Evolutionary conservation across 2,113 vertebrate genomes (phyloP).

Genomic region (Telmatochromis bifrenatus): DNA sequence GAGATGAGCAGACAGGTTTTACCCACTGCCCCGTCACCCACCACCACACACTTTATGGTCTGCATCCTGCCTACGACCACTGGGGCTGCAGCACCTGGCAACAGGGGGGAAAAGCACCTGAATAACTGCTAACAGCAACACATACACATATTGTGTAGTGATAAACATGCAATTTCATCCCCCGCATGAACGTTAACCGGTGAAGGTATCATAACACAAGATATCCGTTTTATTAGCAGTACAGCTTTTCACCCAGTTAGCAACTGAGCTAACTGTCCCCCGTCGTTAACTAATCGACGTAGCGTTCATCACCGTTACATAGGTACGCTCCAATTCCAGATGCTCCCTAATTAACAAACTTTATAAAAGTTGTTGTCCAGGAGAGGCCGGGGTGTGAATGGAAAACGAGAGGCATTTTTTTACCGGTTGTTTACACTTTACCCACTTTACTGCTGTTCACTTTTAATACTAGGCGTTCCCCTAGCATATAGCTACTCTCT

Average conservation of each 20-base stretch:
- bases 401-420: background rate
- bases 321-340: background rate
- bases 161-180: background rate
- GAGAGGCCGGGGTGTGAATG: background rate
- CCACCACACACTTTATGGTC: constrained; percentile 93
- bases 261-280: constrained; percentile 30
- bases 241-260: background rate
- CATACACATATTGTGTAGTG: background rate
- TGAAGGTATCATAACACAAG: background rate
- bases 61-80: constrained; percentile 85
- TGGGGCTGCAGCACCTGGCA: constrained; percentile 69
- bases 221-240: background rate
- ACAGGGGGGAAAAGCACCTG: constrained; percentile 3
- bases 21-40: constrained; percentile 91
- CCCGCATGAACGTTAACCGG: background rate
- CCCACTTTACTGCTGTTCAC: background rate
- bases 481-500: background rate
- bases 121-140: background rate
- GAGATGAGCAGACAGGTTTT: constrained; percentile 95
- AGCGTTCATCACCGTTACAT: background rate
- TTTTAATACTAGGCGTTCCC: constrained; percentile 61
- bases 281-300: constrained; percentile 15
- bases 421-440: background rate
- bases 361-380: background rate
- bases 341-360: background rate